Evolutionary conservation across 2,888 invertebrate genomes (phyloP).

Genomic region (Schizotus pectinicornis): DNA sequence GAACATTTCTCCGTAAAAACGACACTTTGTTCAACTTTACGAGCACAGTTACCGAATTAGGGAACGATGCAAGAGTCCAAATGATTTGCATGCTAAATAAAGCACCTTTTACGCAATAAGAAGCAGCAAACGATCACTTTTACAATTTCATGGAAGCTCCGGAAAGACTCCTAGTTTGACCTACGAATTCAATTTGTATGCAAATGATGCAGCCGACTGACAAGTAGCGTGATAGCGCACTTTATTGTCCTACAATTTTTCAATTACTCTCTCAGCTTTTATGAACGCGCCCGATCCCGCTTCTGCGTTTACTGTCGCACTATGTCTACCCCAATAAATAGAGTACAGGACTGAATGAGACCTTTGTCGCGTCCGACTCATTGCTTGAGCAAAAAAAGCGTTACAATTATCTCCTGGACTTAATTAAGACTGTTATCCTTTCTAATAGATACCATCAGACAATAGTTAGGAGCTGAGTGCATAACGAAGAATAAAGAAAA

Average conservation of each 20-base stretch:
- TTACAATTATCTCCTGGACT: too few species aligned
- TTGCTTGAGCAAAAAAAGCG: neutral
- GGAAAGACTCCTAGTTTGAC: constrained; percentile 16
- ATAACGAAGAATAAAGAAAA: too few species aligned
- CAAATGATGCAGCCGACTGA: constrained; percentile 29
- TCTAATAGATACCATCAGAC: too few species aligned
- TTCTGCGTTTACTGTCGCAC: too few species aligned
- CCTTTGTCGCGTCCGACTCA: neutral
- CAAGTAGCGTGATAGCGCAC: constrained; percentile 29
- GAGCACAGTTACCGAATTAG: too few species aligned
- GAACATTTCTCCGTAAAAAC: too few species aligned
- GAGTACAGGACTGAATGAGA: too few species aligned
- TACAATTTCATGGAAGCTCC: constrained; percentile 22
- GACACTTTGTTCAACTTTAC: too few species aligned
- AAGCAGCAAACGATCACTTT: constrained; percentile 23
- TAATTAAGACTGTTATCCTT: too few species aligned
- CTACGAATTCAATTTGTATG: constrained; percentile 33
- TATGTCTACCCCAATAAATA: too few species aligned
- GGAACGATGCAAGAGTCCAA: constrained; percentile 7
- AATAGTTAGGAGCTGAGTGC: too few species aligned
- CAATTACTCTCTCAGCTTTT: constrained; percentile 12
- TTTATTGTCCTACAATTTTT: constrained; percentile 25
- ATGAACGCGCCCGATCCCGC: neutral
- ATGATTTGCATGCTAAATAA: constrained; percentile 22
- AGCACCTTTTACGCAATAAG: constrained; percentile 12